Evolutionary conservation across 2,888 invertebrate genomes (phyloP), one percentile per base, ranked within the genome.

Genomic region (Tridacna gigas): DNA sequence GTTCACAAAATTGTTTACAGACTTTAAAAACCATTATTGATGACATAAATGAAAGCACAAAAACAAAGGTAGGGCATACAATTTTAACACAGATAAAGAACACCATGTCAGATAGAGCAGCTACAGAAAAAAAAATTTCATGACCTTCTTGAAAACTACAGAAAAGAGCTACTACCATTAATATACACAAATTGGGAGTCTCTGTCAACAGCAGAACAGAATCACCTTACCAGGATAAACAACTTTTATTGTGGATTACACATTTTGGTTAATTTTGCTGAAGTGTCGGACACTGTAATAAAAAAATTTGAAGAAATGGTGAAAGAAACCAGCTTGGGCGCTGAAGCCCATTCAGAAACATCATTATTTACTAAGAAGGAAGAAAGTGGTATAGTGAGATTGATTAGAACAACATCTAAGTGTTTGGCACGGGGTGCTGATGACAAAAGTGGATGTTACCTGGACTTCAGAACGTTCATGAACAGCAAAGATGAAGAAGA

Each of bases 91-190:
- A 80, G 7, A 83, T 80, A 3, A 80, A 61, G 66, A 83, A 80
- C 63, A 80, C 77, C n/a, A 84, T 84, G 84, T 84, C 80, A 45
- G 84, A 84, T 63, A 80, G 80, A 26, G 80, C 80, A 5, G 77
- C 80, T 13, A 74, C 84, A 20, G 77, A 80, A 25, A 84, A 80
- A 28, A 37, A 83, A 83, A 28, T 76, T 76, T 22, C 83, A 83
- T 37, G n/a, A 20, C 13, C 26, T 83, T n/a, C 48, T 80, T 3
- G 11, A 80, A 28, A 26, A 45, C 11, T 84, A 80, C 69, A 74
- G 80, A 56, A 77, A 84, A 63, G 75, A 80, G 48, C 20, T 80
- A 15, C 45, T 80, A 51, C 84, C 84, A 13, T 26, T 74, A 15
- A 61, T 80, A 22, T 83, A 84, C 28, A 60, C 28, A 20, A 77